Base-by-base conservation (phyloP, 2,797 vertebrate species). In the Clarias fuscus region DNA sequence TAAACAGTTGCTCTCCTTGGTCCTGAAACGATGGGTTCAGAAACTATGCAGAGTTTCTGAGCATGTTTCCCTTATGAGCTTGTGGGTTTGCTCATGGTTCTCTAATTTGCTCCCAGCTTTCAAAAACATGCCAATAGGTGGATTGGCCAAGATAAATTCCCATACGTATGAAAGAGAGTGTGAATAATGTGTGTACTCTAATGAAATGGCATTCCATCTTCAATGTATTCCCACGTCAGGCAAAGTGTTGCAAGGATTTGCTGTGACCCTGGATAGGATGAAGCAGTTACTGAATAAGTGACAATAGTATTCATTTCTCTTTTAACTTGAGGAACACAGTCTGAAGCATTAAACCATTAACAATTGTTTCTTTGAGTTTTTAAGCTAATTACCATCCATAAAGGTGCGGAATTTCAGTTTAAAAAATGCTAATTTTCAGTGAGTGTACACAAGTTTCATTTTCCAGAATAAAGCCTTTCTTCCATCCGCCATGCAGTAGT, bases 391-490 rank as follows among this genome's bases (percentile, higher is more conserved):
- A 10, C 22, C 43, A 40, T 79, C 58, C 20, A 62, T 24, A 80
- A 80, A 64, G 59, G 78, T 80, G 22, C 22, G 43, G 17, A 80
- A 43, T 80, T 80, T 22, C 33, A n/a, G 20, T 15, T n/a, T 40
- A 4, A 43, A 58, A 30, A 24, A 40, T 13, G 22, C 58, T 62
- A n/a, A 14, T 17, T 80, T 64, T 11, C 20, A 62, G 59, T 79
- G 59, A 79, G 77, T 40, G 77, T 27, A 43, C 22, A 62, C 40
- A 22, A 80, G 78, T 64, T 79, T 15, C n/a, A 80, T 43, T 80
- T 64, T 24, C 22, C 27, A 64, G 37, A 43, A 43, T 64, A 64
- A 80, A 64, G 37, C 22, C 22, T 80, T 80, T 40, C 22, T 64
- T 80, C 37, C 22, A 37, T 22, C 30, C 3, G 59, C 53, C 27